Base-by-base conservation (phyloP, 2,113 vertebrate species). In the Rafetus swinhoei region DNA sequence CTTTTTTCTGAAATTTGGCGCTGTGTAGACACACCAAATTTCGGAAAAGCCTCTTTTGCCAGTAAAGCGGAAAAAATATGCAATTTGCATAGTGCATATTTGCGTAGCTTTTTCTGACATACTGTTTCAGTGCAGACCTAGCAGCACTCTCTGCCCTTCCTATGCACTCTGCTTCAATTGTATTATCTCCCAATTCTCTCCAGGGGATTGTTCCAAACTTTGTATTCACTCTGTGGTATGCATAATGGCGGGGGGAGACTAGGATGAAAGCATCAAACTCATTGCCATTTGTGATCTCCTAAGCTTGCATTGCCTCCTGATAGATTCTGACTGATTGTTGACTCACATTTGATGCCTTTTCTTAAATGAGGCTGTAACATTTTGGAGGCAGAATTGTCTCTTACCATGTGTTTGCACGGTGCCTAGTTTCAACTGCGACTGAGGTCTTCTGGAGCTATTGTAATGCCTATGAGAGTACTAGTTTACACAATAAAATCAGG, bases 331-430 rank as follows among this genome's bases (percentile, higher is more conserved):
- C 19, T 69, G 24, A 13, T 84, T 87, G 54, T 93, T 74, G 79
- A 18, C n/a, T 0, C 4, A 11, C 35, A 27, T 57, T 7, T 3
- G 82, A 52, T 87, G 15, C 13, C 27, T 0, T 53, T 6, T 53
- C 57, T 82, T 65, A 65, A 65, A n/a, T 65, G 62, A n/a, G 10
- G 6, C 16, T 82, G 1, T 11, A 65, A 57, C 24, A 65, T 83
- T 87, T 27, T 87, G 3, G 32, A 25, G 29, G 14, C 29, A 65
- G 62, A 35, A 18, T 45, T 69, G 3, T 80, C 82, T 21, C 85
- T 90, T 55, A 54, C 2, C 32, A 2, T 6, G 7, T 50, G 35
- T 65, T 59, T 11, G 83, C 19, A 4, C 6, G 27, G 12, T 69
- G 8, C 25, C 60, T 84, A 83, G n/a, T 53, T 12, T 15, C 3